Base-by-base conservation (phyloP, 2,113 vertebrate species). In the Tautogolabrus adspersus region DNA sequence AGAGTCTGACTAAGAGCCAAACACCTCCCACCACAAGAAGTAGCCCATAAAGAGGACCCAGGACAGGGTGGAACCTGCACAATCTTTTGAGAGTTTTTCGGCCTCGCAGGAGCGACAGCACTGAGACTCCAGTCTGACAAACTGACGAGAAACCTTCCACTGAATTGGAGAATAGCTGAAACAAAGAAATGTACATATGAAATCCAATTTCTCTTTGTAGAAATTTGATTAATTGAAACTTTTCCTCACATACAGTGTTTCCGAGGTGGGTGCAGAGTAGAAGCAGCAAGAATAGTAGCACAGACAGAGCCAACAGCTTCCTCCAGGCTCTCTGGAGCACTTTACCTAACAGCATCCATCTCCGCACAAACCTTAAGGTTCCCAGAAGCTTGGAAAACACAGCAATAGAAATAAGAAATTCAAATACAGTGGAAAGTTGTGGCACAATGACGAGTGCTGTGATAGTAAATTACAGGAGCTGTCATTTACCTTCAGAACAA, bases 281-380 rank as follows among this genome's bases (percentile, higher is more conserved):
- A 47, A 94, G 58, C 63, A 94, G 80, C 16, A 94, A 55, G 38
- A 92, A 47, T 55, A 94, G 79, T 10, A 94, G 68, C 26, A 93
- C 19, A 0, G 49, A 57, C 18, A 85, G 74, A 8, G 85, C 87
- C 74, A 77, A 68, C 66, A 96, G 85, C 77, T 95, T 89, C 78
- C 74, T 68, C 86, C 86, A 71, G 55, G 89, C 88, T 72, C 77
- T 85, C 63, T 89, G 92, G 63, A 96, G 82, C 5, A 93, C 91
- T 65, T 87, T 88, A 68, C 92, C 86, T 22, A 95, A 92, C 52
- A 91, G 83, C 59, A 93, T 87, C 94, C 94, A 95, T 66, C 93
- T 75, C 62, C 92, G 87, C 72, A 94, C 93, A 82, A 95, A 95
- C 71, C 73, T 67, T 73, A 96, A 66, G 23, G 93, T 92, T 22